Conservation (phyloP, 2,888 invertebrate genomes). For the Agonum fuliginosum region DNA sequence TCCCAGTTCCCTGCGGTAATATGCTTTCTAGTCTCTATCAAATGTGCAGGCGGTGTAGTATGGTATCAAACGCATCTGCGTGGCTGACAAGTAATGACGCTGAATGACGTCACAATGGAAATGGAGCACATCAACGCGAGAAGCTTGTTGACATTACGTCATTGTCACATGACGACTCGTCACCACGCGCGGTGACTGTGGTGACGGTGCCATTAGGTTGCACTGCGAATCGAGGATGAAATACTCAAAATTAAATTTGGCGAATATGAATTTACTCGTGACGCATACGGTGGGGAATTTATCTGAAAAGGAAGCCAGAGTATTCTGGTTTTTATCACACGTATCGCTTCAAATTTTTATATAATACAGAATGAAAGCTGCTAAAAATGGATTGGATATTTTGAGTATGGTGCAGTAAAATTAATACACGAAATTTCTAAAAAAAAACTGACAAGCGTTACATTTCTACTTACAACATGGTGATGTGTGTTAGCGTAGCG, state of each 20-base stretch:
- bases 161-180: slow-evolving; percentile 37
- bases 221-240: not conserved
- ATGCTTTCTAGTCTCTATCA: not conserved
- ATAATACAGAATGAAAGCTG: too few relatives aligned
- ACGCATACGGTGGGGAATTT: too few relatives aligned
- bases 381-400: too few relatives aligned
- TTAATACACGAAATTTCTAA: too few relatives aligned
- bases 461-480: too few relatives aligned
- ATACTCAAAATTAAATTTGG: not conserved
- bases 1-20: not conserved
- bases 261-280: too few relatives aligned
- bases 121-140: slow-evolving; percentile 49
- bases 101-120: slow-evolving; percentile 51
- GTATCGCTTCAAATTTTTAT: too few relatives aligned
- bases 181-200: not conserved
- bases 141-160: slow-evolving; percentile 52
- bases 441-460: too few relatives aligned
- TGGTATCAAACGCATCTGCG: slow-evolving; percentile 46
- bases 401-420: too few relatives aligned
- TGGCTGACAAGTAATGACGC: slow-evolving; percentile 24
- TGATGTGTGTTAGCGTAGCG: too few relatives aligned
- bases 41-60: not conserved
- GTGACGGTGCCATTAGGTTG: not conserved
- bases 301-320: too few relatives aligned
- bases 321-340: too few relatives aligned